These are phyloP conservation scores for Hemicrepidius hirtus DNA, from an alignment of 2,888 invertebrate species.

Conservation along the genomic window DNA sequence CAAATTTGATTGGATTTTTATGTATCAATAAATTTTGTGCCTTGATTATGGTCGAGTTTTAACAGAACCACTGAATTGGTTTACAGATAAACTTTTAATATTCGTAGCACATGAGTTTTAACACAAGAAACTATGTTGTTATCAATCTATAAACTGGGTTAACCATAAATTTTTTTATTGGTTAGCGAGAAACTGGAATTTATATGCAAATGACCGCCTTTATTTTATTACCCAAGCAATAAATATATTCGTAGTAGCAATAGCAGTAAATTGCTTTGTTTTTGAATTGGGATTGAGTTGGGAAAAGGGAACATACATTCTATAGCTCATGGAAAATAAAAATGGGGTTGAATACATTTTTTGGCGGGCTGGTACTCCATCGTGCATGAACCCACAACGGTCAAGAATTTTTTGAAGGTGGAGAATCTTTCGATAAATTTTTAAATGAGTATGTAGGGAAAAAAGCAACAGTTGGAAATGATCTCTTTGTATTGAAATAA, in stretches of 20 bases:
- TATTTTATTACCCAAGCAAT: not conserved
- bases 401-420: too few species aligned
- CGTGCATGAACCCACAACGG: too few species aligned
- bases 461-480: too few species aligned
- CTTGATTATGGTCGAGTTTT: constrained; percentile 3
- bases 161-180: constrained; percentile 29
- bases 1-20: constrained; percentile 24
- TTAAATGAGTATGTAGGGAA: not conserved
- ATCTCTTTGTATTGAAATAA: too few species aligned
- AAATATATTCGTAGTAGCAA: not conserved
- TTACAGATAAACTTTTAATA: constrained; percentile 10
- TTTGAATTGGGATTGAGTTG: not conserved
- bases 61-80: not conserved
- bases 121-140: constrained; percentile 28
- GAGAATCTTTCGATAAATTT: not conserved
- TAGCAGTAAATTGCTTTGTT: not conserved
- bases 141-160: constrained; percentile 20
- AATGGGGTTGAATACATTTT: too few species aligned
- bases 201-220: constrained; percentile 15
- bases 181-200: constrained; percentile 7
- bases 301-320: too few species aligned
- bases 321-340: too few species aligned
- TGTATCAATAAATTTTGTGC: constrained; percentile 17
- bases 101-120: constrained; percentile 22
- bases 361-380: too few species aligned